A percentile compares a stretch with the other conserved stretches of the same genome.
Evolutionary conservation across 2,113 vertebrate species (phyloP).

Genomic region (Gnathonemus echidnorhynchus): DNA sequence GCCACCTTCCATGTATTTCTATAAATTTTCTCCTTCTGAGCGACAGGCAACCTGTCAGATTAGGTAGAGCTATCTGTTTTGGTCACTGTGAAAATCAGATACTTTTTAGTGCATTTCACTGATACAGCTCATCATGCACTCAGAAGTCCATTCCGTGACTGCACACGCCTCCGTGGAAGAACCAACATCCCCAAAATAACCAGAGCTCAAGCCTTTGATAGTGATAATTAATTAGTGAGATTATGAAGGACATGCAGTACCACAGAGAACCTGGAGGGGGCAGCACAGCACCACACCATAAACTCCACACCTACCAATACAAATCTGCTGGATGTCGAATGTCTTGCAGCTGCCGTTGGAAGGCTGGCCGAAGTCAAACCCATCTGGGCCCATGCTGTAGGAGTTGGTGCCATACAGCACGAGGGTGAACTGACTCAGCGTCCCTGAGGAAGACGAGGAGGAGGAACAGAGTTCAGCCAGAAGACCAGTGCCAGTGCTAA

Average conservation of each 20-base stretch:
- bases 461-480: neutral
- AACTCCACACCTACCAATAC: conserved; percentile 77
- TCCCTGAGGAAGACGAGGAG: conserved; percentile 55
- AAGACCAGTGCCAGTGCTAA: conserved; percentile 5
- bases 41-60: too few relatives aligned
- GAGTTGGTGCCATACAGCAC: conserved; percentile 81
- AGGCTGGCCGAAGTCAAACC: conserved; percentile 64
- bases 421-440: conserved; percentile 82
- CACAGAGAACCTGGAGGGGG: neutral
- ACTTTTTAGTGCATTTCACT: neutral
- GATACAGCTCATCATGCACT: neutral
- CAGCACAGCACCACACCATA: neutral
- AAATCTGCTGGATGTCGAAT: conserved; percentile 83
- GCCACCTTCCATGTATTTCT: neutral
- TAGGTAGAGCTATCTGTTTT: neutral
- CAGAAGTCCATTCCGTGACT: neutral
- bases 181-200: neutral
- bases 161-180: neutral
- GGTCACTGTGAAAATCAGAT: neutral
- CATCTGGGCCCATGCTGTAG: conserved; percentile 54
- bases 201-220: neutral
- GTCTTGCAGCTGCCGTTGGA: conserved; percentile 93
- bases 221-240: neutral
- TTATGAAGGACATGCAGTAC: neutral
- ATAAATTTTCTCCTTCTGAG: too few relatives aligned